Percentiles rank a stretch among this genome's conserved stretches.
phyloP scores from a whole-genome alignment of 2,113 vertebrate species.

The Panurus biarmicus region DNA sequence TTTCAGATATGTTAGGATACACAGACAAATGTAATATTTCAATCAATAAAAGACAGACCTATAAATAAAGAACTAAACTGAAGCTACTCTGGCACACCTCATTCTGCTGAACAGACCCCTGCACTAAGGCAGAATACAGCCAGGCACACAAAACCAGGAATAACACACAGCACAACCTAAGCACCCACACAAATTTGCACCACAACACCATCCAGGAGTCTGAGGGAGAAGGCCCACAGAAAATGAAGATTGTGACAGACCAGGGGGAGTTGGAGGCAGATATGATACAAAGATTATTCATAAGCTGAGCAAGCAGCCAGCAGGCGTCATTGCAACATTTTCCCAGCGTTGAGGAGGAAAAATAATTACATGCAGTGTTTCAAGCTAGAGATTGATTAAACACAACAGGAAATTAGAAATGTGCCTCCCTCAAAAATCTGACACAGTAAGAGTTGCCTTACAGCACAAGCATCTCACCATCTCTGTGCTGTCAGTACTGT shows the following conservation, averaged over 20 bases:
- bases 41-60: neutral
- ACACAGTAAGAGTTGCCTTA: neutral
- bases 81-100: neutral
- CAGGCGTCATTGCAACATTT: neutral
- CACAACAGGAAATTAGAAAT: conserved; percentile 20
- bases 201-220: neutral
- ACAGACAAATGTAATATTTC: neutral
- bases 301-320: neutral
- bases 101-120: neutral
- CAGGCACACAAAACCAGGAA: neutral
- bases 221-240: neutral
- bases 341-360: neutral
- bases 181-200: neutral
- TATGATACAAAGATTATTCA: neutral
- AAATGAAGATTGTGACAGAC: neutral
- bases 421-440: neutral
- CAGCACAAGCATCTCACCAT: neutral
- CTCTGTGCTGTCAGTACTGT: neutral
- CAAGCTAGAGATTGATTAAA: conserved; percentile 6
- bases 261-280: neutral
- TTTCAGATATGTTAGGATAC: neutral
- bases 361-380: neutral
- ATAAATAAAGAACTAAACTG: neutral
- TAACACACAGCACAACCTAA: neutral
- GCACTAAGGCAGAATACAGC: neutral